Evolutionary conservation across 1,140 invertebrate genomes (phyloP).

Genomic region (Laupala kohalensis): DNA sequence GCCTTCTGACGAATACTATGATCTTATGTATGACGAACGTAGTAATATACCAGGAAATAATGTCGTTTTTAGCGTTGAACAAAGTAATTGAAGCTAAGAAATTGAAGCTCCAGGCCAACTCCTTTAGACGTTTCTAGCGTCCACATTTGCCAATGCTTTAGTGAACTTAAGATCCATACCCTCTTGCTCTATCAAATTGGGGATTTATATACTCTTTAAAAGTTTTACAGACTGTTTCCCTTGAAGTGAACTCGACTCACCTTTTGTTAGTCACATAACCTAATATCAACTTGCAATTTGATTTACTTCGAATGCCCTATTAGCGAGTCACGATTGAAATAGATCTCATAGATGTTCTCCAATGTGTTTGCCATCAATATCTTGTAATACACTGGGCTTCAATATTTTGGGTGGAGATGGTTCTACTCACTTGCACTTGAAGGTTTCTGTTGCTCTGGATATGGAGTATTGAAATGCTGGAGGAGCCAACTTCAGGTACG

Average conservation of each 20-base stretch:
- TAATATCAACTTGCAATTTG: no score
- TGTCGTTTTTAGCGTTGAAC: neutral
- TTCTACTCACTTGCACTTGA: neutral
- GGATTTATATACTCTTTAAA: no score
- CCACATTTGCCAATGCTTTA: constrained; percentile 5
- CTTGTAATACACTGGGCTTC: neutral
- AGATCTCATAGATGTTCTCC: constrained; percentile 1
- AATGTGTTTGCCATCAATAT: neutral
- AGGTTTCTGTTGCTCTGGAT: neutral
- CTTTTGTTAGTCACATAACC: no score
- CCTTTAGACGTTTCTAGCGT: neutral
- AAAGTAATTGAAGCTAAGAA: neutral
- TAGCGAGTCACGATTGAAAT: neutral
- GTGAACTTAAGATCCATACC: neutral
- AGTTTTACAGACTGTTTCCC: no score
- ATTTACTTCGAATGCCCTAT: constrained; percentile 6
- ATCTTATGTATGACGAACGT: constrained; percentile 5
- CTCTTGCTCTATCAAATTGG: constrained; percentile 3
- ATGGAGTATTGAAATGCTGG: neutral
- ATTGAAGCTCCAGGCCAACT: constrained; percentile 1
- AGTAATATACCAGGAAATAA: neutral
- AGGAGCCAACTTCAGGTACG: constrained; percentile 1
- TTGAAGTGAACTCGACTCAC: no score
- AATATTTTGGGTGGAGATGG: constrained; percentile 1
- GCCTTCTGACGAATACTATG: constrained; percentile 5